Conservation (phyloP, 2,888 invertebrate species). For the Cheilosia grossa region DNA sequence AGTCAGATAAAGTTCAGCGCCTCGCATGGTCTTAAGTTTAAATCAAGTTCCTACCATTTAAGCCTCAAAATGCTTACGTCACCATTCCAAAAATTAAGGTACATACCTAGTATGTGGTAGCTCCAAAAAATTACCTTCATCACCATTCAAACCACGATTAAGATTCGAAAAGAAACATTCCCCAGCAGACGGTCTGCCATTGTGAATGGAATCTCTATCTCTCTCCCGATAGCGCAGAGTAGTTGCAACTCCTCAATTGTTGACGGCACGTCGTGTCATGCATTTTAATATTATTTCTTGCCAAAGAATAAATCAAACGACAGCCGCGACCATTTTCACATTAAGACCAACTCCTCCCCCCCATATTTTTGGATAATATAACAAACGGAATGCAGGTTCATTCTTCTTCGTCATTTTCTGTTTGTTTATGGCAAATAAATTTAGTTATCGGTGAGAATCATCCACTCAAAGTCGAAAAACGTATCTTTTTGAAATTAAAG, state of each 20-base stretch:
- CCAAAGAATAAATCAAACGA: slow-evolving; percentile 40
- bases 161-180: background rate
- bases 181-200: background rate
- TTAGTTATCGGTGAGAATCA: slow-evolving; percentile 58
- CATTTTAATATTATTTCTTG: slow-evolving; percentile 47
- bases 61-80: no score
- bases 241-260: slow-evolving; percentile 36
- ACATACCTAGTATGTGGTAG: no score
- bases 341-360: background rate
- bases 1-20: no score
- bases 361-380: background rate
- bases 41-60: no score
- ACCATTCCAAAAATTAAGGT: no score
- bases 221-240: slow-evolving; percentile 22
- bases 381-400: background rate
- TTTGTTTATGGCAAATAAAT: slow-evolving; percentile 61
- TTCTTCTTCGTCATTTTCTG: slow-evolving; percentile 18
- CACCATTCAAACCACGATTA: slow-evolving; percentile 17
- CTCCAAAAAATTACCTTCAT: background rate
- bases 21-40: no score
- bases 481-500: slow-evolving; percentile 21
- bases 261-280: slow-evolving; percentile 43
- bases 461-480: slow-evolving; percentile 39
- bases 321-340: background rate
- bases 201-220: slow-evolving; percentile 13